These are phyloP conservation scores for Papilio xuthus DNA, from an alignment of 1,140 invertebrate genomes.

Conservation along the genomic window DNA sequence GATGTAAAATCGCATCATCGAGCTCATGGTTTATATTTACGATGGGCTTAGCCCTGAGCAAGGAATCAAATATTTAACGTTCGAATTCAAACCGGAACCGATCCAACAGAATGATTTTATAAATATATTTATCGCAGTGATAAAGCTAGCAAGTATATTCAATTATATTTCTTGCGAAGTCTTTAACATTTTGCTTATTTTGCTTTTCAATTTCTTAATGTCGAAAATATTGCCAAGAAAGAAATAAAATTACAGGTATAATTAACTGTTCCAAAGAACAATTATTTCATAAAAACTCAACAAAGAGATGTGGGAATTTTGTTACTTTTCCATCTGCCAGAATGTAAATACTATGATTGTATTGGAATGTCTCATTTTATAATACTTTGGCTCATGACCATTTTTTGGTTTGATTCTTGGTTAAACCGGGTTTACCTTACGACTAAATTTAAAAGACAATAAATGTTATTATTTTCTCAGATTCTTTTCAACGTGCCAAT, in stretches of 20 bases:
- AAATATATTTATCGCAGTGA: conserved; percentile 13
- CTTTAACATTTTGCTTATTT: neutral
- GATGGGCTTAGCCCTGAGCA: conserved; percentile 23
- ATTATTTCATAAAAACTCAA: too few relatives aligned
- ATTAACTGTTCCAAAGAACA: too few relatives aligned
- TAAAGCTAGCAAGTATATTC: neutral
- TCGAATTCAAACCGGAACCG: conserved; percentile 5
- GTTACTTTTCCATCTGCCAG: neutral
- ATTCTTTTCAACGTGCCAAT: conserved; percentile 9
- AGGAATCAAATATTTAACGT: conserved; percentile 25
- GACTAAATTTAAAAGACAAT: conserved; percentile 15
- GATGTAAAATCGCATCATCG: conserved; percentile 11
- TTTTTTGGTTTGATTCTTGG: neutral
- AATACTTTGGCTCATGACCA: neutral
- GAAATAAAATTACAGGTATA: neutral
- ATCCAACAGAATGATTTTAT: conserved; percentile 10
- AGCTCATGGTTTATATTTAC: conserved; percentile 11
- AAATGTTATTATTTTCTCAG: conserved; percentile 8
- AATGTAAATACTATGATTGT: neutral
- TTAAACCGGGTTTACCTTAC: neutral
- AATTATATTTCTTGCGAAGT: neutral
- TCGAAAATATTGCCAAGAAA: neutral
- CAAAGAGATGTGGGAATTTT: neutral
- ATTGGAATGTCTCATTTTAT: neutral
- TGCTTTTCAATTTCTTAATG: too few relatives aligned